Conservation (phyloP, 2,888 invertebrate species). For the Drosophila monieri region DNA sequence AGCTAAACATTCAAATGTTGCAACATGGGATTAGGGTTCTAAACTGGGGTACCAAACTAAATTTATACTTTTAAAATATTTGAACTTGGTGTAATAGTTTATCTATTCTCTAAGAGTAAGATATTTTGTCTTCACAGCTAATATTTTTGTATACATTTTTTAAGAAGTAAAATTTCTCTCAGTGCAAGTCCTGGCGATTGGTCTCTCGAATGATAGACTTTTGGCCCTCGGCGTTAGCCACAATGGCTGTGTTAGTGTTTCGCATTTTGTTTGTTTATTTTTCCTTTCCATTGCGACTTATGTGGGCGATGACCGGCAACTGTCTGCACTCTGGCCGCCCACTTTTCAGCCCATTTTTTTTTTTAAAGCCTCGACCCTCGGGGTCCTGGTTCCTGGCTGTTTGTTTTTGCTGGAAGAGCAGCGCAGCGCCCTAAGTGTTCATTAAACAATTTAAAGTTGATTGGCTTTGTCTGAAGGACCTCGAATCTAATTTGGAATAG, state of each 20-base stretch:
- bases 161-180: neutral
- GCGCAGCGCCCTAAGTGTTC: constrained; percentile 68
- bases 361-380: neutral
- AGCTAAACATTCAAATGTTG: constrained; percentile 33
- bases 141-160: no score
- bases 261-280: constrained; percentile 50
- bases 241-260: constrained; percentile 54
- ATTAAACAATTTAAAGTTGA: constrained; percentile 75
- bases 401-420: constrained; percentile 55
- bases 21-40: constrained; percentile 18
- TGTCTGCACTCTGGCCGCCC: constrained; percentile 48
- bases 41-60: constrained; percentile 2
- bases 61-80: neutral
- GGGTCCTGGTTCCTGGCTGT: constrained; percentile 5
- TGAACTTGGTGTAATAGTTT: neutral
- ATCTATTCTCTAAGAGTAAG: no score
- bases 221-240: constrained; percentile 46
- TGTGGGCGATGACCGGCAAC: constrained; percentile 67
- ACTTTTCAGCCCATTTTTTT: constrained; percentile 9
- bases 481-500: constrained; percentile 28
- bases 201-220: constrained; percentile 29
- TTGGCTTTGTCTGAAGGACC: constrained; percentile 35
- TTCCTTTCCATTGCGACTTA: constrained; percentile 28
- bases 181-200: constrained; percentile 13
- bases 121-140: neutral